Evolutionary conservation across 2,113 vertebrate species (phyloP).

Genomic region (Chiloscyllium plagiosum): DNA sequence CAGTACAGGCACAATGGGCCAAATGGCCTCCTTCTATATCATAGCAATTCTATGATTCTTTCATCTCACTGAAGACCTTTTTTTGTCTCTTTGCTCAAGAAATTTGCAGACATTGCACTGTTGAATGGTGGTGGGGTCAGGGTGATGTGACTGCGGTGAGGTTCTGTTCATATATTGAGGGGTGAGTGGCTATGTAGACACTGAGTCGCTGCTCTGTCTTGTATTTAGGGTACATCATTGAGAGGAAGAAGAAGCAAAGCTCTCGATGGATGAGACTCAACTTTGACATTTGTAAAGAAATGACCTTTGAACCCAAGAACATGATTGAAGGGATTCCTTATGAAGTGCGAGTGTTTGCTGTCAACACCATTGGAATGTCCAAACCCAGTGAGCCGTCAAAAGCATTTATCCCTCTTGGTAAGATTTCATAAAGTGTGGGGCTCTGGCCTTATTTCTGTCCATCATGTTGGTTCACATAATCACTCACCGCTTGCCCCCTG

Average conservation of each 20-base stretch:
- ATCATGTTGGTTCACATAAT: neutral
- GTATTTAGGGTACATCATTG: slow-evolving; percentile 82
- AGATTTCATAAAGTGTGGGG: slow-evolving; percentile 49
- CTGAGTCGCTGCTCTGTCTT: neutral
- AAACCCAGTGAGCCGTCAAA: slow-evolving; percentile 91
- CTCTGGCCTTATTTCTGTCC: neutral
- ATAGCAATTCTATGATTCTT: too few species aligned
- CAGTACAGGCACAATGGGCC: too few species aligned
- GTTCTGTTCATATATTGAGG: neutral
- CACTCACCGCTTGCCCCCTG: neutral
- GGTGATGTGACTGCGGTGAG: neutral
- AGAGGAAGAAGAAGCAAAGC: slow-evolving; percentile 98
- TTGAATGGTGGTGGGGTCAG: neutral
- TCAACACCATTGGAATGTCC: slow-evolving; percentile 88
- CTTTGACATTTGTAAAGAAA: slow-evolving; percentile 94
- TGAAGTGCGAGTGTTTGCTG: slow-evolving; percentile 88
- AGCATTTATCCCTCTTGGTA: slow-evolving; percentile 88
- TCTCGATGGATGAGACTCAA: slow-evolving; percentile 98
- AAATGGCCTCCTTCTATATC: too few species aligned
- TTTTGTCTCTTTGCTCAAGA: neutral
- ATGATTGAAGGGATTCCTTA: slow-evolving; percentile 99
- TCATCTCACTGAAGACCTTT: neutral
- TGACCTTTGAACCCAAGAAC: slow-evolving; percentile 90
- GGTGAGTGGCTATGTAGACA: too few species aligned
- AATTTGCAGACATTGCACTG: neutral